Percentiles rank a stretch among this genome's conserved stretches.
Evolutionary conservation across 64 coral and sea anemone genomes (phyloP).

Genomic region (Montipora efflorescens): DNA sequence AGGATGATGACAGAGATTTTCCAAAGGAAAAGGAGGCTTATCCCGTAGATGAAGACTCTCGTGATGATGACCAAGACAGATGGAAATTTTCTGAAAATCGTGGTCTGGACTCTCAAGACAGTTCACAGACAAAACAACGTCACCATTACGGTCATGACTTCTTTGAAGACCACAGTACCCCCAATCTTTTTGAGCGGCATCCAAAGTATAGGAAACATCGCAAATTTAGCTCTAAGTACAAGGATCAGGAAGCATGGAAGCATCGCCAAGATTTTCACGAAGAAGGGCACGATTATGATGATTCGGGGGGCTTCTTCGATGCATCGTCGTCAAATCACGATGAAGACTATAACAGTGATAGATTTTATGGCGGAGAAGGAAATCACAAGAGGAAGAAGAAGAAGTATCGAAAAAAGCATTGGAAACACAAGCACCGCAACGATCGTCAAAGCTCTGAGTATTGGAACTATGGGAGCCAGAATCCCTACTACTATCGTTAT

Average conservation of each 20-base stretch:
- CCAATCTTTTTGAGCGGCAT: neutral
- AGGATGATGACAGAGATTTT: neutral
- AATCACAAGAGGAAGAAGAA: neutral
- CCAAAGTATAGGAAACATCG: neutral
- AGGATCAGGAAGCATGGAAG: neutral
- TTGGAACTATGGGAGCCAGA: constrained; percentile 2
- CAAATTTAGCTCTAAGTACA: constrained; percentile 15
- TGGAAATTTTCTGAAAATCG: neutral
- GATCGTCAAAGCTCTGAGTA: constrained; percentile 44
- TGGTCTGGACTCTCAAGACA: neutral
- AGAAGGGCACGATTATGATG: neutral
- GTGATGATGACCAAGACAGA: neutral
- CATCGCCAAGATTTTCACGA: constrained; percentile 9
- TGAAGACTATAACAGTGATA: neutral
- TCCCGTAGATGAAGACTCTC: neutral
- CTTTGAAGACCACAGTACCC: neutral
- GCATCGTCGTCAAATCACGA: neutral
- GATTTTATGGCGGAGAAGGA: constrained; percentile 40
- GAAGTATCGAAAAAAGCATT: constrained; percentile 8
- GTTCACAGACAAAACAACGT: neutral
- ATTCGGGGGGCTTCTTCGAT: constrained; percentile 10
- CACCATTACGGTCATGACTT: neutral
- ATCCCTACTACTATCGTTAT: constrained; percentile 34
- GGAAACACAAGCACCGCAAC: constrained; percentile 19
- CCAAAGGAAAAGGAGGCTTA: constrained; percentile 5